Percentiles rank a stretch among this genome's conserved stretches.
These are phyloP conservation scores for Aspidoscelis tigris DNA, from an alignment of 2,113 vertebrate species.

Conservation along the genomic window DNA sequence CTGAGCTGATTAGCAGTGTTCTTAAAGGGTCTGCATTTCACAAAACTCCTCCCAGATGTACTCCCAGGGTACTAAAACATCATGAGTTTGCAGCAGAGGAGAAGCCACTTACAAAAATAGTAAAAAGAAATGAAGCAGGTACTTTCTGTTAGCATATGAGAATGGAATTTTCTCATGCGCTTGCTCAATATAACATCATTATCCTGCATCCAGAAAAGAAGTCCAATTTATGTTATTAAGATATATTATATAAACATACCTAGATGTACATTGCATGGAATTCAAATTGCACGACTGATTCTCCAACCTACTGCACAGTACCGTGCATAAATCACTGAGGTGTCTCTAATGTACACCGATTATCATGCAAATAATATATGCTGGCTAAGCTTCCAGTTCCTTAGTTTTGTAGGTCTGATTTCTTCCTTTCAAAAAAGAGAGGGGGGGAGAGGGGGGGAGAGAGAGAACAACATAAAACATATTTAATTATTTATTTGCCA, in stretches of 20 bases:
- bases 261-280: background rate
- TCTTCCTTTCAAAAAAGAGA: background rate
- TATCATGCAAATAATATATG: conserved; percentile 21
- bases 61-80: too few relatives aligned
- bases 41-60: too few relatives aligned
- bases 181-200: background rate
- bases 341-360: conserved; percentile 6
- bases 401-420: background rate
- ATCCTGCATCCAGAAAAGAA: background rate
- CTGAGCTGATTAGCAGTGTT: too few relatives aligned
- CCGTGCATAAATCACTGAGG: background rate
- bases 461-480: background rate
- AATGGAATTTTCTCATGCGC: background rate
- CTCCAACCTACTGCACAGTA: conserved; percentile 1
- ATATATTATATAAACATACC: background rate
- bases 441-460: background rate
- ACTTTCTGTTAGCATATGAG: background rate
- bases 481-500: background rate
- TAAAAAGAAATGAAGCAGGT: background rate
- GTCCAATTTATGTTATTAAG: background rate
- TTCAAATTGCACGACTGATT: background rate
- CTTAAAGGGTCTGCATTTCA: too few relatives aligned
- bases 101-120: too few relatives aligned
- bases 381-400: background rate
- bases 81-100: too few relatives aligned